Evolutionary conservation across 2,888 invertebrate genomes (phyloP).

Genomic region (Ganaspis brasiliensis): DNA sequence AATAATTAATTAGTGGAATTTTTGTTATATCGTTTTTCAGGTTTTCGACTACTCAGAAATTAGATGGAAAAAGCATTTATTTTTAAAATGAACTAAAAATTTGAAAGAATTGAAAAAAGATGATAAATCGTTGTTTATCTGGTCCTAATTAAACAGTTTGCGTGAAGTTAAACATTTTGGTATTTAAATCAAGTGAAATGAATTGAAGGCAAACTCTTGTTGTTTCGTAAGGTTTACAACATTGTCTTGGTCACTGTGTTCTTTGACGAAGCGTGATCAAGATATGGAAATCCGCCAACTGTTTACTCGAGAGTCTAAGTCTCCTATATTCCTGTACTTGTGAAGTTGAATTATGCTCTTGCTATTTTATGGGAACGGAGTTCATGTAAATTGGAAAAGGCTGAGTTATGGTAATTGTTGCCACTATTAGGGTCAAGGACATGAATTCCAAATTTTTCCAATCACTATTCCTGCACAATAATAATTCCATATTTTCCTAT

Average conservation of each 20-base stretch:
- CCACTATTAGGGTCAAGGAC: conserved; percentile 23
- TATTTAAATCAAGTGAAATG: conserved; percentile 10
- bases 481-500: conserved; percentile 52
- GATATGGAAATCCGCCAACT: conserved; percentile 64
- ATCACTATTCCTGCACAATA: conserved; percentile 47
- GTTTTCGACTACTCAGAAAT: too few relatives aligned
- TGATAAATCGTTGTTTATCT: not conserved
- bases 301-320: conserved; percentile 47
- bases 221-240: conserved; percentile 60
- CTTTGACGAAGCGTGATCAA: conserved; percentile 63
- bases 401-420: conserved; percentile 20
- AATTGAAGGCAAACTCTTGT: conserved; percentile 40
- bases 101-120: too few relatives aligned
- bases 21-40: too few relatives aligned
- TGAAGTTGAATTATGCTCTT: conserved; percentile 30
- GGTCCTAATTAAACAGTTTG: conserved; percentile 13
- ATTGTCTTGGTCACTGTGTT: conserved; percentile 62
- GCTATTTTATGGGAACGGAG: conserved; percentile 27
- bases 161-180: not conserved
- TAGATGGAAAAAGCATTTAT: too few relatives aligned
- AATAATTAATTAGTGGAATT: too few relatives aligned
- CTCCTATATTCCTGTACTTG: conserved; percentile 37
- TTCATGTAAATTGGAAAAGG: conserved; percentile 35
- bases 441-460: conserved; percentile 9
- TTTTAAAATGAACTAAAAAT: too few relatives aligned